These are phyloP conservation scores for Asobara japonica DNA, from an alignment of 1,140 invertebrate species.

Conservation along the genomic window DNA sequence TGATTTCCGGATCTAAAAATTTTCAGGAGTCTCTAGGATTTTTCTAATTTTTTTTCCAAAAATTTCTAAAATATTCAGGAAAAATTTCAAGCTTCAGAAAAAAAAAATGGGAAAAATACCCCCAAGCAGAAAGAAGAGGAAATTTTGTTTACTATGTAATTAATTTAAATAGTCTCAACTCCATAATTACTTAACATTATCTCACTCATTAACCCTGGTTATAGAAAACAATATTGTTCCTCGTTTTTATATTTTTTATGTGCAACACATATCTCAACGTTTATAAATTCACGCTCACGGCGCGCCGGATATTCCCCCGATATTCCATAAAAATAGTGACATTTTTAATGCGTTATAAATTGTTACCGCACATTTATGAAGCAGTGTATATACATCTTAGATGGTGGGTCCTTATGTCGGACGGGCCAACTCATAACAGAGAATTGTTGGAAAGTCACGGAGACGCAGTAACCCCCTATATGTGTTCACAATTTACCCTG, in stretches of 20 bases:
- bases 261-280: neutral
- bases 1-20: neutral
- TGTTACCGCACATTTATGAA: neutral
- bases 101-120: too few species aligned
- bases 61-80: too few species aligned
- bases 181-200: too few species aligned
- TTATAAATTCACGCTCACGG: neutral
- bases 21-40: too few species aligned
- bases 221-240: too few species aligned
- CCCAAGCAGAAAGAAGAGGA: too few species aligned
- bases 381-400: neutral
- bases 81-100: too few species aligned
- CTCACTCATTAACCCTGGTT: too few species aligned
- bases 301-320: neutral
- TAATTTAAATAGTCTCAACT: too few species aligned
- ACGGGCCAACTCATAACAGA: neutral
- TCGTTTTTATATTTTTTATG: neutral
- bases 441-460: conserved; percentile 6
- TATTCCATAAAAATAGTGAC: neutral
- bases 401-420: neutral
- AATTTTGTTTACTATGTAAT: neutral
- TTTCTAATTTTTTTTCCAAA: too few species aligned
- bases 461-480: neutral
- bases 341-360: conserved; percentile 10
- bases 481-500: neutral